Evolutionary conservation across 2,888 invertebrate genomes (phyloP).

Genomic region (Agrochola macilenta): DNA sequence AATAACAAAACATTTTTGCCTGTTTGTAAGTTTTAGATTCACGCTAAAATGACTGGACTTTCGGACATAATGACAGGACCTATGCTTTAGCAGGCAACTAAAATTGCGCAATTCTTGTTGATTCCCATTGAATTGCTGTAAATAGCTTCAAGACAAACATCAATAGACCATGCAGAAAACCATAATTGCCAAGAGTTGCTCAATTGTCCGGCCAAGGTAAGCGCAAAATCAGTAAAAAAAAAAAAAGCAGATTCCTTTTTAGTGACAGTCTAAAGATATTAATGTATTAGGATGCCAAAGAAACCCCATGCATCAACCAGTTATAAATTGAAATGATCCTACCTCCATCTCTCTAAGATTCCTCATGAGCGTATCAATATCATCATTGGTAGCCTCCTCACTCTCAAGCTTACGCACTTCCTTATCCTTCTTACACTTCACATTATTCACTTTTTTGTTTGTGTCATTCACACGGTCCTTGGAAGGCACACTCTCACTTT

Average conservation of each 20-base stretch:
- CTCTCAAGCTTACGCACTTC: conserved; percentile 69
- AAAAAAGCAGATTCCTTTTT: not conserved
- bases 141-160: not conserved
- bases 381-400: conserved; percentile 80
- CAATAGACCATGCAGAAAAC: too few species aligned
- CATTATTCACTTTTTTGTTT: conserved; percentile 73
- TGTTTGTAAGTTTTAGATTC: not conserved
- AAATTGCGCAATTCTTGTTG: not conserved
- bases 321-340: conserved; percentile 51
- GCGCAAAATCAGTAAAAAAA: not conserved
- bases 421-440: conserved; percentile 69
- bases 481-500: conserved; percentile 82
- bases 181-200: not conserved
- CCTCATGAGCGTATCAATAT: conserved; percentile 83
- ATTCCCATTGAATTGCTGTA: not conserved
- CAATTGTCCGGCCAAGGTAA: not conserved
- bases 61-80: not conserved
- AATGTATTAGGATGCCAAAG: conserved; percentile 33
- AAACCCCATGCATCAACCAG: conserved; percentile 26
- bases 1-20: conserved; percentile 5
- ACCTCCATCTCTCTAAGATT: conserved; percentile 87
- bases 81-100: not conserved
- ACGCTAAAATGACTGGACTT: not conserved
- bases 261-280: not conserved
- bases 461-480: conserved; percentile 77